Base-by-base conservation (phyloP, 2,888 invertebrate species). In the Eristalis intricaria region DNA sequence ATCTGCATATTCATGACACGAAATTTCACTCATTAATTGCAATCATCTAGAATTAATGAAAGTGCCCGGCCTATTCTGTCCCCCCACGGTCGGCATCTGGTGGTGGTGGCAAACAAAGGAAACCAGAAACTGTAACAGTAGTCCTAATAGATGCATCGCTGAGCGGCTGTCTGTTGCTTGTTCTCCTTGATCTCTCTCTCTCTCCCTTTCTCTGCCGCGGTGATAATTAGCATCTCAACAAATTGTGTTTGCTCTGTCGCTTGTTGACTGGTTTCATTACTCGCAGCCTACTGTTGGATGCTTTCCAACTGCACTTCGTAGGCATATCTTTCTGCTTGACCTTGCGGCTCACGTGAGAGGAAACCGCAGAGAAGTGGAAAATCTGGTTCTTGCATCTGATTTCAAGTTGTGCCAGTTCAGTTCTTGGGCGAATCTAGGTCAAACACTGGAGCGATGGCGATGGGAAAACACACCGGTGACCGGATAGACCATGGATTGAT, bases 11-110 rank as follows among this genome's bases (percentile, higher is more conserved):
- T 73, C 63, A 73, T 73, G 73, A 63, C 73, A 32, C 50, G 19
- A 63, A 73, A 73, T 73, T 73, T 73, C 73, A 73, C 73, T 73
- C 73, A 73, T 73, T 73, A 73, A 73, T 63, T 63, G 73, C 73
- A 73, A 73, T 73, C 73, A 73, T 29, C 61, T 23, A 56, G 68
- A 68, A 68, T 32, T 60, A 60, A 60, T 60, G 60, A 60, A 60
- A 23, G 60, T 50, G 19, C 19, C 19, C 50, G 50, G n/a, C 50
- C 50, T n/a, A 19, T 19, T 19, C 19, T 19, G 19, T 50, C 19
- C 19, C 50, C 43, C 43, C 43, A 43, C 15, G 4, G 7, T 15
- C 43, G 43, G 1, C 43, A 7, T n/a, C n/a, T 15, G n/a, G n/a
- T 11, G 1, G 15, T n/a, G 15, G 40, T 40, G 15, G 19, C 8